Percentiles rank a stretch among this genome's conserved stretches.
These are phyloP conservation scores for Gopherus evgoodei DNA, from an alignment of 2,113 vertebrate species.

Conservation along the genomic window DNA sequence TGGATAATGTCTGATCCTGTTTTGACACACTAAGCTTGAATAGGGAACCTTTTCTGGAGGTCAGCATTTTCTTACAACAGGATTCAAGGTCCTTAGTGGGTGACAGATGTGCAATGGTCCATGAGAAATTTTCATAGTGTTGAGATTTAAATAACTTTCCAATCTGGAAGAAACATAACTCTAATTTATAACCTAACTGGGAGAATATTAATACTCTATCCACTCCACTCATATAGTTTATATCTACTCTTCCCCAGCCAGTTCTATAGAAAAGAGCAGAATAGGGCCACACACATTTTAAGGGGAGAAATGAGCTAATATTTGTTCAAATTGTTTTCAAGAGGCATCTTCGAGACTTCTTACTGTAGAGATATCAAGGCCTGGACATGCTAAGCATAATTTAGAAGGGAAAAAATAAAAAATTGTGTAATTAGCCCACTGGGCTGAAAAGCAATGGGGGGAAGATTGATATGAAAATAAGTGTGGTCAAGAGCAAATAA, in stretches of 20 bases:
- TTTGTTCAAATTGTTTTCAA: background rate
- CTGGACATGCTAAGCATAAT: background rate
- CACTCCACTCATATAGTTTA: background rate
- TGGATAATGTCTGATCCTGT: background rate
- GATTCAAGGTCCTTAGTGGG: background rate
- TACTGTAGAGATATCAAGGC: background rate
- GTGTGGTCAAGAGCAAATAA: background rate
- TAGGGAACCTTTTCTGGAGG: background rate
- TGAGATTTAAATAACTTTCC: background rate
- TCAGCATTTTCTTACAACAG: constrained; percentile 8
- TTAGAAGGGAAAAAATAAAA: background rate
- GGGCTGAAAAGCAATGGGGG: background rate
- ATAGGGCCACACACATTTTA: background rate
- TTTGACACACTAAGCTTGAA: constrained; percentile 4
- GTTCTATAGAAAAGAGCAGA: background rate
- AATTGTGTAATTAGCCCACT: rapidly evolving
- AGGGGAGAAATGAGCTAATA: rapidly evolving
- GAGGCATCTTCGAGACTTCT: background rate
- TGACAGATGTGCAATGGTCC: constrained; percentile 19
- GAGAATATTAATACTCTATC: background rate
- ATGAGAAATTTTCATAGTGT: constrained; percentile 13
- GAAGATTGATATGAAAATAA: background rate
- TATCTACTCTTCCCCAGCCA: background rate
- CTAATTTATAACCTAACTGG: background rate
- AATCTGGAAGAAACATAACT: constrained; percentile 9